Percentiles rank a stretch among this genome's conserved stretches.
phyloP scores from a whole-genome alignment of 2,888 invertebrate genomes.

The Crioceris asparagi region DNA sequence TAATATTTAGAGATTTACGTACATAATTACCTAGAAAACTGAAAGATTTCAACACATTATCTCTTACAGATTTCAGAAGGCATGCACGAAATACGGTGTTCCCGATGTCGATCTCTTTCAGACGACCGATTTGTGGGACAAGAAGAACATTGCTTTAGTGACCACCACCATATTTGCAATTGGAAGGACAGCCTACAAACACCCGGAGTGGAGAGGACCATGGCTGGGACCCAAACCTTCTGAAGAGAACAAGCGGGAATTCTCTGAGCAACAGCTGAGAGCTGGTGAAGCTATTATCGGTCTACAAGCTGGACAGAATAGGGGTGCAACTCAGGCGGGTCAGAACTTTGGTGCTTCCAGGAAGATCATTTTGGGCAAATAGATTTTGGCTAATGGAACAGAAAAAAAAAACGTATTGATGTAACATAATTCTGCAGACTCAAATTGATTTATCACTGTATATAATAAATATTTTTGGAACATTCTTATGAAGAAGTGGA shows the following conservation, averaged over 20 bases:
- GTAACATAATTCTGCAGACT: too few relatives aligned
- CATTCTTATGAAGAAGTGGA: too few relatives aligned
- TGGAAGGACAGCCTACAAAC: slow-evolving; percentile 76
- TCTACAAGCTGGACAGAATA: slow-evolving; percentile 79
- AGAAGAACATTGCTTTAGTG: slow-evolving; percentile 79
- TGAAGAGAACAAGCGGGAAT: slow-evolving; percentile 73
- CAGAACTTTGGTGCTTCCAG: slow-evolving; percentile 78
- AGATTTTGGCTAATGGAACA: too few relatives aligned
- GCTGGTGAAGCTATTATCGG: slow-evolving; percentile 78
- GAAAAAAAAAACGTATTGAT: too few relatives aligned
- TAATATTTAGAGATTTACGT: too few relatives aligned
- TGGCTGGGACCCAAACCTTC: slow-evolving; percentile 75
- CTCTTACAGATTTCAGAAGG: slow-evolving; percentile 63
- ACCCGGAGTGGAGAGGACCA: slow-evolving; percentile 77
- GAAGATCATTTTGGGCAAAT: slow-evolving; percentile 72
- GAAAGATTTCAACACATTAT: neutral
- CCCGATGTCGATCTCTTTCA: slow-evolving; percentile 81
- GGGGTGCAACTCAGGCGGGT: slow-evolving; percentile 74
- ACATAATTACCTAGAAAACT: neutral
- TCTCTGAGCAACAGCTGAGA: slow-evolving; percentile 69
- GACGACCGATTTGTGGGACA: slow-evolving; percentile 85
- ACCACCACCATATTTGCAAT: slow-evolving; percentile 80
- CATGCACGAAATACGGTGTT: slow-evolving; percentile 73
- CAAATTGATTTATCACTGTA: too few relatives aligned
- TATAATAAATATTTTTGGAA: too few relatives aligned